These are phyloP conservation scores for Geopemphigus sp. DNA, from an alignment of 1,140 invertebrate genomes.

Conservation along the genomic window DNA sequence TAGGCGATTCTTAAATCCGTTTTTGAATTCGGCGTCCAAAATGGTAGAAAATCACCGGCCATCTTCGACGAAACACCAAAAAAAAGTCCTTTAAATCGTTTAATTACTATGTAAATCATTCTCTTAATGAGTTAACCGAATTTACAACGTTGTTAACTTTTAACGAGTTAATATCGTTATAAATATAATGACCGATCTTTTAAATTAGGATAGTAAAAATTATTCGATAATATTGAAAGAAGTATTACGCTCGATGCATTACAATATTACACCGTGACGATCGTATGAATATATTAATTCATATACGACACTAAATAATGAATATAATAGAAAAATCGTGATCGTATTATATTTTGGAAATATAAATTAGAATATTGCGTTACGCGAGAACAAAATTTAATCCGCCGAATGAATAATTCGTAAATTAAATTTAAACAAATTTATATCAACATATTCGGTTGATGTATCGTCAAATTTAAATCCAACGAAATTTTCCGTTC, in stretches of 20 bases:
- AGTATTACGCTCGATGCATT: background rate
- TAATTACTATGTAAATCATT: no score
- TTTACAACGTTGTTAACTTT: no score
- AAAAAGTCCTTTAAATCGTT: no score
- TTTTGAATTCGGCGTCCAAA: no score
- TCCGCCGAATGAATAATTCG: background rate
- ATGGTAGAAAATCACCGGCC: no score
- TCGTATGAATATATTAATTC: slow-evolving; percentile 1
- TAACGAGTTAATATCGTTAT: no score
- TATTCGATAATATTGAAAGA: background rate
- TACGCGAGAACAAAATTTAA: slow-evolving; percentile 2
- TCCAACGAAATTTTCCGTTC: background rate
- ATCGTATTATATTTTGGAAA: slow-evolving; percentile 4
- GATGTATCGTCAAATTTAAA: background rate
- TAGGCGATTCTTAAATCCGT: no score
- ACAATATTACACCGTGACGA: slow-evolving; percentile 4
- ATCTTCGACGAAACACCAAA: no score
- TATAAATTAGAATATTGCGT: slow-evolving; percentile 11
- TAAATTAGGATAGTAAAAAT: no score
- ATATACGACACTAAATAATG: background rate
- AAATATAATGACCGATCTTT: no score
- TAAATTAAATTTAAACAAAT: slow-evolving; percentile 18
- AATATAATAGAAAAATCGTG: slow-evolving; percentile 21
- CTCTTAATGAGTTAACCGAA: no score
- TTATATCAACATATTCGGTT: background rate